Conservation (phyloP, 2,888 invertebrate genomes). For the Therioaphis trifolii region DNA sequence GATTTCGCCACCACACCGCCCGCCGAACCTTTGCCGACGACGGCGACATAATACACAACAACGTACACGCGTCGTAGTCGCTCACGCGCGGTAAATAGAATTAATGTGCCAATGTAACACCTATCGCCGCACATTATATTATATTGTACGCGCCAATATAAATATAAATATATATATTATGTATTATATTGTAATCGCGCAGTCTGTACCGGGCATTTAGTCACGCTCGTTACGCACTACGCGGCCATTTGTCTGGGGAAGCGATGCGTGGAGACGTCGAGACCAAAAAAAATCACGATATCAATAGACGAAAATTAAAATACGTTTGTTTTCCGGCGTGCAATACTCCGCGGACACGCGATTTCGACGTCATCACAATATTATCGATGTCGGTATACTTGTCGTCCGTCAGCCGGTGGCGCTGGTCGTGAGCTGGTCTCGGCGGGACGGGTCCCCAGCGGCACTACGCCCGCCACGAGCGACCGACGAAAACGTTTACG, state of each 20-base stretch:
- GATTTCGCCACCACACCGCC: slow-evolving; percentile 27
- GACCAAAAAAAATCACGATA: neutral
- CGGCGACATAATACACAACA: neutral
- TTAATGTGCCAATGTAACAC: slow-evolving; percentile 24
- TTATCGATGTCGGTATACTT: neutral
- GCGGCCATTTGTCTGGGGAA: slow-evolving; percentile 18
- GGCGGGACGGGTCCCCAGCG: too few species aligned
- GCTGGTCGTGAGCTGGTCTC: neutral
- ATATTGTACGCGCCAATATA: neutral
- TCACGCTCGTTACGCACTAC: slow-evolving; percentile 28
- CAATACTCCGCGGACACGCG: neutral
- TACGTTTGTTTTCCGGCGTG: neutral
- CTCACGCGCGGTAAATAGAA: neutral
- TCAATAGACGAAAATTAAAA: neutral
- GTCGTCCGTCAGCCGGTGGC: neutral
- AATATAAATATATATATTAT: too few species aligned
- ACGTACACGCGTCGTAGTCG: neutral
- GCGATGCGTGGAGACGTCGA: slow-evolving; percentile 25
- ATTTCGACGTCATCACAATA: neutral
- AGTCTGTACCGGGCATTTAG: slow-evolving; percentile 19
- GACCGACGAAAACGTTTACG: too few species aligned
- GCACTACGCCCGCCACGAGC: too few species aligned
- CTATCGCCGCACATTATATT: neutral
- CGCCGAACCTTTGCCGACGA: neutral
- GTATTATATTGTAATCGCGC: neutral